These are phyloP conservation scores for Troilus luridus DNA, from an alignment of 2,888 invertebrate species.

Conservation along the genomic window DNA sequence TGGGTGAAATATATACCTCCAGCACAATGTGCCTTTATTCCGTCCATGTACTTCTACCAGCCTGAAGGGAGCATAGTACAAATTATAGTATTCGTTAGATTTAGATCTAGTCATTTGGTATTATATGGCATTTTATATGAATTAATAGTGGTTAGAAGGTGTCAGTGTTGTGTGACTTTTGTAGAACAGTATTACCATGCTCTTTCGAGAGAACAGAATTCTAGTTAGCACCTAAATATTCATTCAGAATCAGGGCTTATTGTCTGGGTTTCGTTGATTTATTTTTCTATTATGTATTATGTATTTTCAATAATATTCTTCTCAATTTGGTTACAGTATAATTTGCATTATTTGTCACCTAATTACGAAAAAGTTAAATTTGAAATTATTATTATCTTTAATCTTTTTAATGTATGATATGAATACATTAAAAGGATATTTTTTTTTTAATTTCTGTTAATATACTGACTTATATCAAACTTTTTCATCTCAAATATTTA, in stretches of 20 bases:
- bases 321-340: background rate
- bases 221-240: conserved; percentile 4
- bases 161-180: background rate
- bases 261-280: background rate
- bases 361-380: background rate
- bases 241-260: background rate
- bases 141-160: background rate
- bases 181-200: conserved; percentile 22
- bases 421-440: background rate
- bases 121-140: conserved; percentile 20
- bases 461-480: background rate
- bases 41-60: conserved; percentile 25
- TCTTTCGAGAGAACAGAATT: background rate
- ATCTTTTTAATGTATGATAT: background rate
- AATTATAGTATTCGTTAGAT: conserved; percentile 48
- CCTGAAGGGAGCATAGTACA: conserved; percentile 53
- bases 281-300: background rate
- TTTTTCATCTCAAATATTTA: background rate
- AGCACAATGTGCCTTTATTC: conserved; percentile 49
- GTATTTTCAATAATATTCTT: background rate
- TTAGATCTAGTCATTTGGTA: conserved; percentile 22
- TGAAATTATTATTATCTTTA: background rate
- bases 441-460: background rate
- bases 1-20: conserved; percentile 8
- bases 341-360: background rate